Conservation (phyloP, 2,888 invertebrate genomes). For the Periphyllus acericola region DNA sequence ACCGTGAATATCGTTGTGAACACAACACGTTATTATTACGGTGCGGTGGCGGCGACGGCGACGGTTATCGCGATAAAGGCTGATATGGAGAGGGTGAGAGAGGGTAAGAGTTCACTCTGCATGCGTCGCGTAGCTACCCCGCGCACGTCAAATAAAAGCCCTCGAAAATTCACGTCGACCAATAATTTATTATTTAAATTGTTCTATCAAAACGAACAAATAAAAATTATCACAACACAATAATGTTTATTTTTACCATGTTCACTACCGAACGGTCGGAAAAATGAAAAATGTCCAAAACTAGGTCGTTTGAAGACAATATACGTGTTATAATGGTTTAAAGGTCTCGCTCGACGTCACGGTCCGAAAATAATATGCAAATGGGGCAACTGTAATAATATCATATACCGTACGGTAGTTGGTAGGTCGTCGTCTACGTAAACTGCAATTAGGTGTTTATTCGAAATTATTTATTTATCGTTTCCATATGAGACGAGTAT, state of each 20-base stretch:
- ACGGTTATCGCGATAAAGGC: slow-evolving; percentile 4
- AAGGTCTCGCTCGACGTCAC: slow-evolving; percentile 12
- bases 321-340: not conserved
- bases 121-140: not conserved
- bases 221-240: not conserved
- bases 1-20: slow-evolving; percentile 58
- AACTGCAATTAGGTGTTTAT: no score
- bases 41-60: not conserved
- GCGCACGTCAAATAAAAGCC: not conserved
- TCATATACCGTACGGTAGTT: not conserved
- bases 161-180: not conserved
- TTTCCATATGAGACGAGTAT: no score
- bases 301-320: slow-evolving; percentile 15
- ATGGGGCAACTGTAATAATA: not conserved
- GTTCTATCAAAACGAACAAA: not conserved
- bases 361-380: not conserved
- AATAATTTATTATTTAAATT: slow-evolving; percentile 6
- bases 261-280: not conserved
- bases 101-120: not conserved
- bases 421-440: not conserved
- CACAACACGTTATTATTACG: slow-evolving; percentile 56
- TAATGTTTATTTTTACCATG: not conserved
- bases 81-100: no score
- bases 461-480: no score
- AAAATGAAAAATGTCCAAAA: not conserved